Percentiles rank a stretch among this genome's conserved stretches.
These are phyloP conservation scores for Epirrhoe alternata DNA, from an alignment of 2,888 invertebrate genomes.

Conservation along the genomic window DNA sequence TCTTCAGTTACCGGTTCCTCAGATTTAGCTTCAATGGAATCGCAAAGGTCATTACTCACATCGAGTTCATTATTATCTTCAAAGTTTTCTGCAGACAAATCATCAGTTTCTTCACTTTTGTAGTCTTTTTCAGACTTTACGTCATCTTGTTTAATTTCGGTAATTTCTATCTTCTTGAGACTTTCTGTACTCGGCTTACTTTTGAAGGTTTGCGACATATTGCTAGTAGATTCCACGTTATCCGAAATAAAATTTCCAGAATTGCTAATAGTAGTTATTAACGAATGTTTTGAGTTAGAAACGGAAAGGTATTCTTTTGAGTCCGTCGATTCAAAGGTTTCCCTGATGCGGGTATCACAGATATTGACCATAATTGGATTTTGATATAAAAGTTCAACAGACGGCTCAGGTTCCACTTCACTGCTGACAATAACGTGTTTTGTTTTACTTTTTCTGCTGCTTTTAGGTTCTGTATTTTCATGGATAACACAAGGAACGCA, in stretches of 20 bases:
- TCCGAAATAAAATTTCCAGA: slow-evolving; percentile 48
- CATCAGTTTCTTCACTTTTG: slow-evolving; percentile 46
- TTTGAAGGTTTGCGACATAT: slow-evolving; percentile 24
- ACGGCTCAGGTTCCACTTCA: slow-evolving; percentile 49
- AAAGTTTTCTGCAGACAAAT: slow-evolving; percentile 62
- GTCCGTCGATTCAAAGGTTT: slow-evolving; percentile 46
- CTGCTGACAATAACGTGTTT: slow-evolving; percentile 34
- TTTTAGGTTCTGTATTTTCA: slow-evolving; percentile 56
- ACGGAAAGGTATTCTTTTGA: slow-evolving; percentile 50
- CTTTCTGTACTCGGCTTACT: slow-evolving; percentile 29
- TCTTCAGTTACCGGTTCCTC: slow-evolving; percentile 38
- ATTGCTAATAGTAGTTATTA: slow-evolving; percentile 43
- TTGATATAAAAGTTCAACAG: slow-evolving; percentile 71
- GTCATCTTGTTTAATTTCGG: slow-evolving; percentile 25
- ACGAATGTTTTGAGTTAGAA: slow-evolving; percentile 45
- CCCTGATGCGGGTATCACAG: slow-evolving; percentile 53
- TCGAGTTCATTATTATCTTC: slow-evolving; percentile 67
- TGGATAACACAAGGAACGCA: slow-evolving; percentile 78
- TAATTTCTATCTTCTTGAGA: slow-evolving; percentile 32
- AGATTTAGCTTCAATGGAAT: slow-evolving; percentile 60
- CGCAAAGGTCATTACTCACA: slow-evolving; percentile 57
- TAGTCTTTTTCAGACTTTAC: slow-evolving; percentile 32
- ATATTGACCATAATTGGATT: slow-evolving; percentile 68
- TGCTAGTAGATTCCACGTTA: slow-evolving; percentile 41
- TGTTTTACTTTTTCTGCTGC: slow-evolving; percentile 46